Evolutionary conservation across 2,797 vertebrate species (phyloP).

Genomic region (Dendrocincla fuliginosa): DNA sequence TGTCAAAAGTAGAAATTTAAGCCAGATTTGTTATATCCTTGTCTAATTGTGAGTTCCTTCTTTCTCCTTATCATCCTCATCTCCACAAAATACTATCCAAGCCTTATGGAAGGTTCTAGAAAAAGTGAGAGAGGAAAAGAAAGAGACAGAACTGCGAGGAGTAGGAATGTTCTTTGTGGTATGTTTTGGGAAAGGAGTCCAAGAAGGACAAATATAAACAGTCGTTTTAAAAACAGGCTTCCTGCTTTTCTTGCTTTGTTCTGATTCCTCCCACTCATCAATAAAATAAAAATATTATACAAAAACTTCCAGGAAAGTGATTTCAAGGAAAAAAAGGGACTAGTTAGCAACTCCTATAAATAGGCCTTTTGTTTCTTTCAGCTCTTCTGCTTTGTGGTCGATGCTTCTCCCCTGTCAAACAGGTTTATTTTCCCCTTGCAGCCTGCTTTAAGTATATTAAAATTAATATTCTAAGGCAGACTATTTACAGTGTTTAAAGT

Average conservation of each 20-base stretch:
- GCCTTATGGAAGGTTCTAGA: not conserved
- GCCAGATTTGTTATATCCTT: not conserved
- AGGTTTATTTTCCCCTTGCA: not conserved
- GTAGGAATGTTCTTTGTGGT: not conserved
- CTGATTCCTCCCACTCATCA: not conserved
- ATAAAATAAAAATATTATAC: not conserved
- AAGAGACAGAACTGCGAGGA: not conserved
- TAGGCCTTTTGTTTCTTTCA: not conserved
- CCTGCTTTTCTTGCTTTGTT: slow-evolving; percentile 6
- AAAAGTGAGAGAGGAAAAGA: not conserved
- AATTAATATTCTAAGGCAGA: not conserved
- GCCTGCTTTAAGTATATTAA: not conserved
- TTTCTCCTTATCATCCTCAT: not conserved
- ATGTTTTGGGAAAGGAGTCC: slow-evolving; percentile 7
- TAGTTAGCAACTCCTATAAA: not conserved
- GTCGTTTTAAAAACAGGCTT: not conserved
- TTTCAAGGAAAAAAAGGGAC: not conserved
- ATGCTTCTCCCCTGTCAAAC: not conserved
- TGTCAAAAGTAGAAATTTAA: not conserved
- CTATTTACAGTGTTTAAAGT: not conserved
- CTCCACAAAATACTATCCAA: not conserved
- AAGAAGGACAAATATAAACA: not conserved
- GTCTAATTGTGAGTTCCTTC: not conserved
- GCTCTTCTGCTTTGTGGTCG: not conserved
- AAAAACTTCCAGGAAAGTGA: slow-evolving; percentile 7